phyloP scores from a whole-genome alignment of 2,888 invertebrate species.

The Halictus quadricinctus region DNA sequence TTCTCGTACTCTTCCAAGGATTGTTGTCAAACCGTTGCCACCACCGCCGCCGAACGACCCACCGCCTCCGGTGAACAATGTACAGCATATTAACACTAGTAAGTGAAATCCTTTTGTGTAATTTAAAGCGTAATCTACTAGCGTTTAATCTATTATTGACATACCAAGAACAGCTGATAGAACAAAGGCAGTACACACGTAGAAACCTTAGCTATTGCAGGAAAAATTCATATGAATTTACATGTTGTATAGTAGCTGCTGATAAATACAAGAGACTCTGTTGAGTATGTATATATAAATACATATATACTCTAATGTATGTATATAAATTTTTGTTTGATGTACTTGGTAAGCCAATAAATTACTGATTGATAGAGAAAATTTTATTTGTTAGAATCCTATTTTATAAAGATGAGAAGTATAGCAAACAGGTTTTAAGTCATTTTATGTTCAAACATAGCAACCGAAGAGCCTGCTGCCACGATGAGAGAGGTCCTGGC shows the following conservation, averaged over 20 bases:
- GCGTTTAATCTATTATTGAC: background rate
- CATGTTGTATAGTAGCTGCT: no score
- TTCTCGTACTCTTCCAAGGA: constrained; percentile 88
- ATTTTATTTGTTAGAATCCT: no score
- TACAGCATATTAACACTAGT: constrained; percentile 76
- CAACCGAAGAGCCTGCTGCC: constrained; percentile 84
- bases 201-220: no score
- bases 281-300: no score
- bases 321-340: background rate
- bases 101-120: constrained; percentile 34
- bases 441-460: constrained; percentile 59
- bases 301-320: no score
- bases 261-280: no score
- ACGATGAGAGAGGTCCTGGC: constrained; percentile 95
- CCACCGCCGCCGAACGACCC: constrained; percentile 84
- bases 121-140: background rate
- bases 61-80: constrained; percentile 72
- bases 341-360: background rate
- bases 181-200: background rate
- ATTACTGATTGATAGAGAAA: background rate
- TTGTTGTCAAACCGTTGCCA: constrained; percentile 92
- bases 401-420: background rate
- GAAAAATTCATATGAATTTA: no score
- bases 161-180: background rate
- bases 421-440: background rate